Percentiles rank a stretch among this genome's conserved stretches.
These are phyloP conservation scores for Sigmodon hispidus DNA, from an alignment of 2,113 vertebrate genomes.

Conservation along the genomic window DNA sequence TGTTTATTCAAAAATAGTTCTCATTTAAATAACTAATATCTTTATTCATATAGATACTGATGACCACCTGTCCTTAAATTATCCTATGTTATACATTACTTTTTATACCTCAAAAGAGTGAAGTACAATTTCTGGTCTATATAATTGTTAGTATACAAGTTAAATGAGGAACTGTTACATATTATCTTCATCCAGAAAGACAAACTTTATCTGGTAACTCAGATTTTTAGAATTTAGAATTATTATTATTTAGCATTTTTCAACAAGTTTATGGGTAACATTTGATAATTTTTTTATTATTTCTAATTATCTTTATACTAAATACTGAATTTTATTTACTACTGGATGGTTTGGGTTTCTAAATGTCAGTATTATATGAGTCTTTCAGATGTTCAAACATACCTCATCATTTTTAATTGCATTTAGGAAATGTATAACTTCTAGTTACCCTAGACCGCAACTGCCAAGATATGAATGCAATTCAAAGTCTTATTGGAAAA, in stretches of 20 bases:
- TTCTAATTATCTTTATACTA: conserved; percentile 17
- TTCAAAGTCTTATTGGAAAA: neutral
- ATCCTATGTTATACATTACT: neutral
- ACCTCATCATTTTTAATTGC: neutral
- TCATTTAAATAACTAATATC: no score
- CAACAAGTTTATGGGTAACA: neutral
- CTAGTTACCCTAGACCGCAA: neutral
- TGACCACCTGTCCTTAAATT: neutral
- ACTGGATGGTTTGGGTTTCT: neutral
- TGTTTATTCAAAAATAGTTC: neutral
- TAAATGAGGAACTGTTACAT: neutral
- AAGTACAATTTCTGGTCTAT: neutral
- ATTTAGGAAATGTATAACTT: neutral
- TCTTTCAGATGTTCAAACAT: neutral
- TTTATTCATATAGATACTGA: neutral
- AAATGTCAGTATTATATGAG: neutral
- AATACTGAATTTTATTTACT: conserved; percentile 13
- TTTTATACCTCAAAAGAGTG: neutral
- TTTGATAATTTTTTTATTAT: neutral
- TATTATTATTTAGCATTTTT: neutral
- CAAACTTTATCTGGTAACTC: neutral
- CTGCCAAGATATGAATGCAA: neutral
- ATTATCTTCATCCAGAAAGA: neutral
- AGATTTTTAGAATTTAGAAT: neutral
- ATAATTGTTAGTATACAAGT: neutral